Base-by-base conservation (phyloP, 2,888 invertebrate species). In the Melinaea menophilus region DNA sequence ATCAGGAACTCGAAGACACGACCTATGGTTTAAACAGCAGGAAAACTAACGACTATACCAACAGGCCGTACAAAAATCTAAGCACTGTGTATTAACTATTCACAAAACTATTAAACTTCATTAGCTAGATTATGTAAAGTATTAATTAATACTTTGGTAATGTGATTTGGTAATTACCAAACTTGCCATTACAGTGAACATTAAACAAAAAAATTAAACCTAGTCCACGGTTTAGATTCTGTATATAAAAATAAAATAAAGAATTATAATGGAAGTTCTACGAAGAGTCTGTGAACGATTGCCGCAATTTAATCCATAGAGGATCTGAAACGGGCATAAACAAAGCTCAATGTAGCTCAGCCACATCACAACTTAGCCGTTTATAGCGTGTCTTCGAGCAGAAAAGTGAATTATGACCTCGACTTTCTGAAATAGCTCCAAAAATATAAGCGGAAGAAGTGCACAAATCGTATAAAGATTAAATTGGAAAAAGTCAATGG, bases 341-440 rank as follows among this genome's bases (percentile, higher is more conserved):
- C 45, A 63, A 59, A 61, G 57, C 59, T 59, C 59, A 67, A 59
- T 67, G 65, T 65, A 61, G 62, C 58, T 61, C 60, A 55, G 61
- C 55, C 48, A 58, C 48, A 58, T 56, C 47, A 55, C 61, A 58
- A 56, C 63, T 61, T 59, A 61, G 56, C 61, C 65, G 65, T 65
- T 67, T 65, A 67, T 65, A 65, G 63, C 65, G 67, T 65, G 63
- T 67, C 67, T 67, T 61, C 63, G 61, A 61, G 67, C 67, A 60
- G 65, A 63, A 67, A 68, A 68, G 63, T 66, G 58, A 68, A 64
- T 68, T 68, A 68, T 66, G 66, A 60, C 62, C 45, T 56, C 61
- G 60, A 59, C 63, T 61, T 59, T 62, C 63, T 57, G 62, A 37
- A 68, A 66, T 64, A 68, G 66, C 63, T 58, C 62, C 65, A 57